Evolutionary conservation across 1,140 invertebrate genomes (phyloP).

Genomic region (Drosophila neocordata): DNA sequence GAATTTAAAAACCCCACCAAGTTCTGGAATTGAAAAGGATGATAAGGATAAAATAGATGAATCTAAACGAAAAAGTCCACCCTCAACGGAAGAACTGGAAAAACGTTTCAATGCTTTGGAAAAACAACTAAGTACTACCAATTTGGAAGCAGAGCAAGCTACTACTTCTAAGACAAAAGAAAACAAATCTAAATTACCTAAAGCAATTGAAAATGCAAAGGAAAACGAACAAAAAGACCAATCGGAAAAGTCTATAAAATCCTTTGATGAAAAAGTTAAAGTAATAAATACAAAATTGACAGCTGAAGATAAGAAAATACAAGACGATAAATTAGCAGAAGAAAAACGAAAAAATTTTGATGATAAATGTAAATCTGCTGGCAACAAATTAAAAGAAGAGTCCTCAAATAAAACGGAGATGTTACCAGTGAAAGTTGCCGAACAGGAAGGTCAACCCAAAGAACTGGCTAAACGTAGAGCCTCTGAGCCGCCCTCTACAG

Average conservation of each 20-base stretch:
- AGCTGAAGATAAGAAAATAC: background rate
- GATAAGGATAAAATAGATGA: conserved; percentile 4
- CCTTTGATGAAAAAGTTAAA: conserved; percentile 49
- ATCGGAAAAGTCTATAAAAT: conserved; percentile 28
- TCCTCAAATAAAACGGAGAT: background rate
- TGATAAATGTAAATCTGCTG: conserved; percentile 11
- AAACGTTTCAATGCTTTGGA: conserved; percentile 75
- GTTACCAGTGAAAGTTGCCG: background rate
- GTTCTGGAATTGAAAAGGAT: background rate
- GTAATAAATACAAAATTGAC: conserved; percentile 28
- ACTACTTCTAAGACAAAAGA: conserved; percentile 30
- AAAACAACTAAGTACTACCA: conserved; percentile 59
- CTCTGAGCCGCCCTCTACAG: conserved; percentile 75
- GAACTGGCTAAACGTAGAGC: conserved; percentile 52
- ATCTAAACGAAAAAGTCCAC: conserved; percentile 51
- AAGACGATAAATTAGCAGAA: background rate
- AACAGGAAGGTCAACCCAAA: conserved; percentile 1
- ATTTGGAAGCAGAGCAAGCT: conserved; percentile 23
- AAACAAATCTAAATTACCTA: conserved; percentile 17
- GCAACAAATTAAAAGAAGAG: background rate
- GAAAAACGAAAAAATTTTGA: conserved; percentile 8
- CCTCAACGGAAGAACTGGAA: conserved; percentile 74
- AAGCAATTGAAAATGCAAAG: background rate
- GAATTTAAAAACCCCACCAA: background rate
- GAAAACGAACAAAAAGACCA: background rate